Conservation (phyloP, 2,888 invertebrate species). For the Autographa pulchrina region DNA sequence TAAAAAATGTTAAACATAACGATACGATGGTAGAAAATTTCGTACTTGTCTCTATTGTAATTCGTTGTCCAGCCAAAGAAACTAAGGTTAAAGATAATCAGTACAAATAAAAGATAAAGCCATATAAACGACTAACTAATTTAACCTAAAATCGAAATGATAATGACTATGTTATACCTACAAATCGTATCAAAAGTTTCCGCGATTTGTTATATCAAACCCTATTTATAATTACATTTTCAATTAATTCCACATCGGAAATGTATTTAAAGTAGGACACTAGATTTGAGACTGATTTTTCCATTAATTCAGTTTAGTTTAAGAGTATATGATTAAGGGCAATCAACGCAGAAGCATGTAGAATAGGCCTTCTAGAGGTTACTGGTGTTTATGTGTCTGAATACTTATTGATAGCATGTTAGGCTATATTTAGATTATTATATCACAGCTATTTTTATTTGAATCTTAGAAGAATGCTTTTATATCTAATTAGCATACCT, state of each 20-base stretch:
- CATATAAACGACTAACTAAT: constrained; percentile 13
- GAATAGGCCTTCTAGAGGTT: constrained; percentile 11
- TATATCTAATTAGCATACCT: too few species aligned
- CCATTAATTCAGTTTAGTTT: constrained; percentile 5
- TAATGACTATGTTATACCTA: not conserved
- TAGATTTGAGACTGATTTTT: constrained; percentile 11
- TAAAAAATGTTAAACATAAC: too few species aligned
- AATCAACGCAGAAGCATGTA: constrained; percentile 14
- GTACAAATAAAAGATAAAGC: constrained; percentile 13
- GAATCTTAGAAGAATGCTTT: not conserved
- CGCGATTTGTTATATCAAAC: constrained; percentile 13
- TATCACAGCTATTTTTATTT: not conserved
- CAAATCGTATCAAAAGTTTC: constrained; percentile 31
- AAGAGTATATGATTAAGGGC: constrained; percentile 11
- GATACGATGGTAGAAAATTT: too few species aligned
- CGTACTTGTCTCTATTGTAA: too few species aligned
- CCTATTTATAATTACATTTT: constrained; percentile 15
- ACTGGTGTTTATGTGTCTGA: constrained; percentile 12
- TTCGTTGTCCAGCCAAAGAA: constrained; percentile 12
- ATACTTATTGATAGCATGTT: not conserved
- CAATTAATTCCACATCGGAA: constrained; percentile 28
- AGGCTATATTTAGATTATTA: not conserved
- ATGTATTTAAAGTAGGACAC: constrained; percentile 41
- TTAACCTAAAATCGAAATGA: constrained; percentile 7
- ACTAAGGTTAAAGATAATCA: constrained; percentile 7